A percentile compares a stretch with the other conserved stretches of the same genome.
Evolutionary conservation across 2,113 vertebrate genomes (phyloP).

Genomic region (Thunnus thynnus): DNA sequence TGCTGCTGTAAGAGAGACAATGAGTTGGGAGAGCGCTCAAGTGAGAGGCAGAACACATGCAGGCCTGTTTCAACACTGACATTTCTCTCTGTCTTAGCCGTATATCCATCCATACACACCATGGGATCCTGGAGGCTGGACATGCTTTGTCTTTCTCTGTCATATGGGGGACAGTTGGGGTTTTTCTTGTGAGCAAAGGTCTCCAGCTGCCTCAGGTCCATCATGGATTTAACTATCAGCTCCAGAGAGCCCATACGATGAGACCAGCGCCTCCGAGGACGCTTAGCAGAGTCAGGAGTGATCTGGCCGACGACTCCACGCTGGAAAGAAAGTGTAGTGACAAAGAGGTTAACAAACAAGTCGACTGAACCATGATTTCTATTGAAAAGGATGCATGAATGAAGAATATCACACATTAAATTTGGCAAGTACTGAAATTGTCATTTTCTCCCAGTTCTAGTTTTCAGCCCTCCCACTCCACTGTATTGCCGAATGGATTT

Average conservation of each 20-base stretch:
- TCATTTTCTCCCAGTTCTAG: neutral
- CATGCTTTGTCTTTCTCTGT: constrained; percentile 56
- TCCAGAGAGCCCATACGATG: constrained; percentile 87
- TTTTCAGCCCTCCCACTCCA: neutral
- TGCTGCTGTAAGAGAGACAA: constrained; percentile 38
- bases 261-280: constrained; percentile 92
- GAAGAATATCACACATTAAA: neutral
- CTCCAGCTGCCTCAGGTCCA: constrained; percentile 93
- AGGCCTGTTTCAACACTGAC: too few species aligned
- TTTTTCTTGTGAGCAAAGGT: constrained; percentile 78
- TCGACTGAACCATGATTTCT: neutral
- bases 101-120: constrained; percentile 35
- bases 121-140: constrained; percentile 58
- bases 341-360: too few species aligned
- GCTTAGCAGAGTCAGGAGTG: constrained; percentile 77
- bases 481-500: constrained; percentile 26
- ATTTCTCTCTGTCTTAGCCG: too few species aligned
- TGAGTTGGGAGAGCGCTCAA: neutral
- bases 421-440: neutral
- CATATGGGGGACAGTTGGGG: neutral
- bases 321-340: constrained; percentile 41
- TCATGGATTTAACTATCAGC: constrained; percentile 95
- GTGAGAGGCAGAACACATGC: neutral
- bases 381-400: neutral
- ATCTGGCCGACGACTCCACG: constrained; percentile 58